Base-by-base conservation (phyloP, 1,140 invertebrate genomes). In the Sycophila sp. region DNA sequence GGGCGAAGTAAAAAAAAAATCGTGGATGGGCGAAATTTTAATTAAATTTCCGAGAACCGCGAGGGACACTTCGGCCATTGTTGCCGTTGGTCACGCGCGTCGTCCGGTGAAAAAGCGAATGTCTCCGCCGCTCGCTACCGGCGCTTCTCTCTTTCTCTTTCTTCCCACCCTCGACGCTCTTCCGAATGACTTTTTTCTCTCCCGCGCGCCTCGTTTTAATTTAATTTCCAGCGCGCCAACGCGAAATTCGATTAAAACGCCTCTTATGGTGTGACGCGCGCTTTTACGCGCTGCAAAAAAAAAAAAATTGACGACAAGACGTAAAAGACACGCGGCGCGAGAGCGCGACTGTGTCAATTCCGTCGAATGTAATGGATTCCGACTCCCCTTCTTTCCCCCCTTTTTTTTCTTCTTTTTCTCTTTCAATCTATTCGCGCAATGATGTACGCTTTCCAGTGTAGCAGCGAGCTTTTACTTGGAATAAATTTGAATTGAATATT, bases 21-120 rank as follows among this genome's bases (percentile, higher is more conserved):
- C n/a, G n/a, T n/a, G 28, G 56, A 49, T 73, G 68, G 62, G 74
- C 73, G 71, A 78, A 79, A 77, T 80, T 77, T 80, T 78, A 78
- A 79, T 78, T 76, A 78, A 79, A 80, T 78, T 77, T 76, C 77
- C 75, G 49, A 67, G 66, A 58, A 69, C 70, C 68, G 73, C 59
- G 73, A 71, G 47, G 19, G 49, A n/a, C n/a, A n/a, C n/a, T n/a
- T n/a, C n/a, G n/a, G 68, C 71, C 71, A 71, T 72, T 59, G 15
- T 55, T 64, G 64, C 45, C 42, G 60, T 34, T 64, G n/a, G 30
- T 49, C n/a, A 70, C 68, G 69, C 68, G 65, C 42, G 55, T 55
- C 55, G 49, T n/a, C 36, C 36, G 55, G 55, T 55, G 42, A 40
- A 65, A 40, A 30, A 10, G 24, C 49, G n/a, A n/a, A 55, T 55